phyloP scores from a whole-genome alignment of 2,113 vertebrate species.

The Xiphophorus hellerii region DNA sequence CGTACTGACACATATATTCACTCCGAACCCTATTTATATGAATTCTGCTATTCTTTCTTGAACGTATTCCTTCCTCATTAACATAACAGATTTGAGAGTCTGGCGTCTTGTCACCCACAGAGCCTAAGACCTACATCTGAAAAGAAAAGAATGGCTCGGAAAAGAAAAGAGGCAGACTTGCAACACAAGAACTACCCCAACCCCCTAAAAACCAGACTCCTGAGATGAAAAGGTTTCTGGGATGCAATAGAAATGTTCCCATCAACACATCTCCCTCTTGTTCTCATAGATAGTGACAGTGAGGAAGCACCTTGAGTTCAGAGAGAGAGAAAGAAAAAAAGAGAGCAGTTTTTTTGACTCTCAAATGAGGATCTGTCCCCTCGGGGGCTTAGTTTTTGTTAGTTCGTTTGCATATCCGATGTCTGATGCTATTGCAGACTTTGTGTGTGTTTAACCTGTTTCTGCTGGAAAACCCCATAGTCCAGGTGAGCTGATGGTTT shows the following conservation, averaged over 20 bases:
- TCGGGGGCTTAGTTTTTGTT: constrained; percentile 1
- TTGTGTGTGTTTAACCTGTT: constrained; percentile 10
- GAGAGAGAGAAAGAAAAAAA: neutral
- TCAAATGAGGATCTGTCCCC: constrained; percentile 20
- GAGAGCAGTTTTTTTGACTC: constrained; percentile 5
- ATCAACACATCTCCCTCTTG: constrained; percentile 40
- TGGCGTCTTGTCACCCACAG: constrained; percentile 60
- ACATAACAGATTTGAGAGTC: constrained; percentile 70
- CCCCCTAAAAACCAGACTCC: constrained; percentile 63
- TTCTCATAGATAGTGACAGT: constrained; percentile 27
- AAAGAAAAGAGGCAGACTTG: constrained; percentile 72
- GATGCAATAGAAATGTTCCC: constrained; percentile 56
- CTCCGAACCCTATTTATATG: constrained; percentile 12
- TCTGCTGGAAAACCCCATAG: constrained; percentile 14
- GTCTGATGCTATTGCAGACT: constrained; percentile 5
- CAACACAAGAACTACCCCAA: constrained; percentile 64
- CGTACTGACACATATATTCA: constrained; percentile 21
- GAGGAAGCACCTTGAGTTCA: constrained; percentile 20
- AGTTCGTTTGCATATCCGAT: constrained; percentile 17
- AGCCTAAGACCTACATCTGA: constrained; percentile 66
- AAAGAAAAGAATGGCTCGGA: constrained; percentile 58
- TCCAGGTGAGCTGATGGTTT: constrained; percentile 26
- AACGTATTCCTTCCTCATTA: constrained; percentile 56
- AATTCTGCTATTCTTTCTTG: constrained; percentile 18
- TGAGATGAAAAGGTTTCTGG: constrained; percentile 73